Evolutionary conservation across 1,140 invertebrate species (phyloP), one percentile per base, ranked within the genome.

Genomic region (Pseudomyrmex flavicornis): DNA sequence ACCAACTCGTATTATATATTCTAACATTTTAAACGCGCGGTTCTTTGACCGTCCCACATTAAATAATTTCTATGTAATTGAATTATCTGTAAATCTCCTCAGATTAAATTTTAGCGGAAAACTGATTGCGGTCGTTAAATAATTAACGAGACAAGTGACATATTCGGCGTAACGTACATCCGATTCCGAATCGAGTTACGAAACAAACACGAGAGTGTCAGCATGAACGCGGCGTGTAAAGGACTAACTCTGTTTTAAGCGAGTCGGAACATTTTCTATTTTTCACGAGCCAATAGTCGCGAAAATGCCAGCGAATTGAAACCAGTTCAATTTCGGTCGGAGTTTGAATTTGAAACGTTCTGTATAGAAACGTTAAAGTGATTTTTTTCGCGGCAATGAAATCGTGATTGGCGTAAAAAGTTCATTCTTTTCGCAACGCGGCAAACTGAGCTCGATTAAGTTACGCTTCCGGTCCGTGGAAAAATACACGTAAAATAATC

Each of bases 271-370:
- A 68, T 52, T 77, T 63, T 84, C 46, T 83, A 86, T 74, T 86
- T 87, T 72, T 83, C 80, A 84, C 80, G 62, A 83, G 63, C 17
- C 22, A 56, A 17, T 69, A 50, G 68, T 80, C 69, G 82, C 70
- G 74, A 84, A 88, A 87, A 63, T 54, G 73, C 77, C 61, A 52
- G 0, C 12, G n/a, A 7, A 22, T 54, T 56, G 15, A 5, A 52
- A 66, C 2, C 13, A 17, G 35, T 46, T 68, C 46, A 56, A 77
- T 77, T 56, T 56, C 17, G 48, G 17, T 44, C 35, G 5, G n/a
- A 20, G 9, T 26, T 20, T 48, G 17, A 48, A 66, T 66, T 66
- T 48, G 4, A 44, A 48, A 20, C n/a, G 44, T 52, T 35, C 35
- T 35, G 4, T 52, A 52, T 52, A 13, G 12, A 22, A 62, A 62